Evolutionary conservation across 2,113 vertebrate genomes (phyloP), one percentile per base, ranked within the genome.

Genomic region (Ondatra zibethicus): DNA sequence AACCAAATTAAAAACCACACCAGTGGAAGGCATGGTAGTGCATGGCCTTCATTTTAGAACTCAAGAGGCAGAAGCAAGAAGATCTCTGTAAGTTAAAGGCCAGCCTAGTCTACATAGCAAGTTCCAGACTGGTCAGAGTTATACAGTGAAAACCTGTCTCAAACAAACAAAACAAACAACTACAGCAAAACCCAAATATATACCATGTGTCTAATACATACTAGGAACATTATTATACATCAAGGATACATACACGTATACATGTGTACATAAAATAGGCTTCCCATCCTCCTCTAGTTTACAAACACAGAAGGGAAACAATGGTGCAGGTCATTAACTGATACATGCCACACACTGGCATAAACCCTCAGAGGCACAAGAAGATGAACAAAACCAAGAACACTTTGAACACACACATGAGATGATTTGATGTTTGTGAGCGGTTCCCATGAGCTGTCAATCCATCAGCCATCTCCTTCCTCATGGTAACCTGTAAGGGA

Each of bases 341-440:
- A 36, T 36, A 1, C 27, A 3, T 42, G 61, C 58, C 66, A 68
- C 61, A 81, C 10, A n/a, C 5, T 36, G 76, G n/a, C 27, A 31
- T 17, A 17, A 7, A 75, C 73, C 73, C 76, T 52, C 65, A 94
- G 88, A 76, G 23, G 6, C 52, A 50, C 6, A 92, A 50, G 58
- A 68, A 47, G 16, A 23, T 5, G 65, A 73, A 68, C n/a, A 72
- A 72, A 77, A 85, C 45, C 13, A 78, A 78, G 68, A 5, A 50
- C 33, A 45, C 66, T n/a, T 81, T 29, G 94, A 55, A 75, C 23
- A 94, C n/a, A 88, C 76, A 77, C n/a, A 33, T 25, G 84, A 66
- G 76, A 78, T 52, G 31, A 9, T 80, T 86, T 68, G 81, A 58
- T 93, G 89, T 95, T 93, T 91, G 66, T 61, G 52, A 95, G 73